phyloP scores from a whole-genome alignment of 2,888 invertebrate species.

The Cremastobaeus sp. region DNA sequence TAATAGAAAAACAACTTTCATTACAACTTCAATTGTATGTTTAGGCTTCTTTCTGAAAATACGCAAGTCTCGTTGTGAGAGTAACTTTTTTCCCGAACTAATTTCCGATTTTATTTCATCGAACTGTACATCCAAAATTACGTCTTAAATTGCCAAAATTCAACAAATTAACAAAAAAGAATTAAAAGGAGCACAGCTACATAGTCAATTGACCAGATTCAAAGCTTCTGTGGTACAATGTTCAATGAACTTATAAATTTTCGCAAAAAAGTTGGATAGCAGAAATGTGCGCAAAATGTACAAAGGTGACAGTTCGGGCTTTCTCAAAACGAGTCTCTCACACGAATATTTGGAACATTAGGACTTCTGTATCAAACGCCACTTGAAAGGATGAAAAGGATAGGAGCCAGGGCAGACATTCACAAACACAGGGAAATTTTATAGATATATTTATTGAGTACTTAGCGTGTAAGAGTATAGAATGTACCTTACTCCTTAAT shows the following conservation, averaged over 20 bases:
- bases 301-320: too few relatives aligned
- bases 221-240: too few relatives aligned
- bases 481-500: constrained; percentile 75
- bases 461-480: constrained; percentile 78
- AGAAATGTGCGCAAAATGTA: too few relatives aligned
- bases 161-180: too few relatives aligned
- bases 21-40: constrained; percentile 69
- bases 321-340: constrained; percentile 26
- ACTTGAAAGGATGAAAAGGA: constrained; percentile 66
- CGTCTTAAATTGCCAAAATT: too few relatives aligned
- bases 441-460: constrained; percentile 79
- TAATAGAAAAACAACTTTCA: constrained; percentile 69
- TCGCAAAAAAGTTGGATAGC: too few relatives aligned
- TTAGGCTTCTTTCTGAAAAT: constrained; percentile 66
- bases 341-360: constrained; percentile 31
- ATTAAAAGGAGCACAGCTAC: too few relatives aligned
- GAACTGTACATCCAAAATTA: too few relatives aligned
- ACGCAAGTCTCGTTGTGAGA: constrained; percentile 64
- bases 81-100: background rate
- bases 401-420: constrained; percentile 68
- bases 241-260: too few relatives aligned
- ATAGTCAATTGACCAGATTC: too few relatives aligned
- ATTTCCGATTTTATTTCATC: too few relatives aligned
- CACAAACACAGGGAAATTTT: constrained; percentile 77
- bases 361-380: constrained; percentile 63